Evolutionary conservation across 1,140 invertebrate genomes (phyloP).

Genomic region (Heliothis subflexa): DNA sequence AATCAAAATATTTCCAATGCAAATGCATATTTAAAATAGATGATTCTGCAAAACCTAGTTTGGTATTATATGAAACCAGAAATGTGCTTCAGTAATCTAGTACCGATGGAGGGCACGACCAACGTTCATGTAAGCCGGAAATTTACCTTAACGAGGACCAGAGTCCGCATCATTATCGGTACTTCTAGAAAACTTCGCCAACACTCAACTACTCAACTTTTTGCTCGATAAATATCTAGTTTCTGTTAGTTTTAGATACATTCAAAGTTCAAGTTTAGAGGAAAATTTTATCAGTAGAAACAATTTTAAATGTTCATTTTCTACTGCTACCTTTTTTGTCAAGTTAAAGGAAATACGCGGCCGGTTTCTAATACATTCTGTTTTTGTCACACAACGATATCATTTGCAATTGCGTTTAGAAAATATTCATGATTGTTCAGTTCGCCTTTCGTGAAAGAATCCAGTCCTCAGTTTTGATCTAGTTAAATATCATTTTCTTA

Average conservation of each 20-base stretch:
- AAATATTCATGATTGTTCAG: neutral
- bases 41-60: too few relatives aligned
- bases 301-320: neutral
- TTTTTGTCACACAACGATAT: conserved; percentile 14
- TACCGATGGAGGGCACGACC: too few relatives aligned
- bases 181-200: neutral
- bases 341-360: conserved; percentile 9
- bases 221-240: neutral
- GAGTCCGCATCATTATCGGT: neutral
- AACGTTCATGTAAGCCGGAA: conserved; percentile 1
- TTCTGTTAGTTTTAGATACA: neutral
- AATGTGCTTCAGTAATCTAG: too few relatives aligned
- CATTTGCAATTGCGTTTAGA: neutral
- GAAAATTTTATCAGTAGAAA: neutral
- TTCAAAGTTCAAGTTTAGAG: conserved; percentile 39
- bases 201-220: neutral
- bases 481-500: neutral
- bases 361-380: conserved; percentile 24
- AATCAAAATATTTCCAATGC: neutral
- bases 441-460: neutral
- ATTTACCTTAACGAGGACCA: neutral
- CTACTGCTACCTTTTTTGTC: conserved; percentile 8
- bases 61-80: too few relatives aligned
- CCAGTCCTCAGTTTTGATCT: neutral
- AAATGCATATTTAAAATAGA: neutral